Base-by-base conservation (phyloP, 2,113 vertebrate species). In the Elgaria multicarinata region DNA sequence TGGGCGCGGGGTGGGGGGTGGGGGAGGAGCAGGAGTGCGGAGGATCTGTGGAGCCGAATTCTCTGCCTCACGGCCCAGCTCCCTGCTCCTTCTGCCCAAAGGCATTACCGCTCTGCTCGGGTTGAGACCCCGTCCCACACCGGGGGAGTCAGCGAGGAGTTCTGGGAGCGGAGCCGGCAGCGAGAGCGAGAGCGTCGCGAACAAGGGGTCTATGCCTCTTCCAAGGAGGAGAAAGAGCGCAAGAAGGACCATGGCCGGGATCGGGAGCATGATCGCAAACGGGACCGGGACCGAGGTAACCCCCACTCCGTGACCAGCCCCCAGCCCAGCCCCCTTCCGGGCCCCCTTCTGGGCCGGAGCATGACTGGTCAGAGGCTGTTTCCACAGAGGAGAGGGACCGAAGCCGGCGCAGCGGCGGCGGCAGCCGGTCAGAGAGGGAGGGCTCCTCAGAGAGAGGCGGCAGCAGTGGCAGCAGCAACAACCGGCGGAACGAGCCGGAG, bases 81-180 rank as follows among this genome's bases (percentile, higher is more conserved):
- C 12, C 14, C 13, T 28, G 14, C 3, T 53, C 44, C 2, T 7
- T 78, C 83, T 2, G 0, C 0, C 83, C 7, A 80, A 78, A 98
- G 99, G 93, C 98, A 98, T 88, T 99, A 99, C 91, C 98, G 99
- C n/a, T 96, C 97, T 7, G 98, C 98, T 50, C 98, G 97, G 0
- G 98, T 98, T 13, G 99, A 99, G 96, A 99, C 99, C 0, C 99
- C 99, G 0, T 99, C 99, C 39, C 98, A 98, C 91, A 98, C 99
- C 0, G 99, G 99, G 50, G 99, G 99, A 1, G 99, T 99, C 75
- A 99, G 98, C 1, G 98, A 99, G 91, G 99, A 99, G 94, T 99
- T 99, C 89, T 97, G 97, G 94, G 98, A 97, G 83, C 98, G 97
- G 92, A 98, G 98, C 95, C 97, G 99, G 92, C 99, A 99, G 94